phyloP scores from a whole-genome alignment of 2,113 vertebrate species.

The Gorsachius goisagi region DNA sequence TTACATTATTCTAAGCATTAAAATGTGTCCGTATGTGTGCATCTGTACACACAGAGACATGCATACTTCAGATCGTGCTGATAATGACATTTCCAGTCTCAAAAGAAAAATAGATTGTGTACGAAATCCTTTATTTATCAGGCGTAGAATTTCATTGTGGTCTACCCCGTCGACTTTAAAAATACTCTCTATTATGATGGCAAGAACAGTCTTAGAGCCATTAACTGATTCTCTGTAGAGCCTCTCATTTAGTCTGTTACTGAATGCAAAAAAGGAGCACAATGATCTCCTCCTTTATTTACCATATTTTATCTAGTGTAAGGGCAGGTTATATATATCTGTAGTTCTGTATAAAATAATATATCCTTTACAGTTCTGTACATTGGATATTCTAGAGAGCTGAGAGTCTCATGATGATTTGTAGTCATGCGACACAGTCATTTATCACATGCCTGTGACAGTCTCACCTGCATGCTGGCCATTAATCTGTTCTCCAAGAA shows the following conservation, averaged over 20 bases:
- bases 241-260: background rate
- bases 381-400: background rate
- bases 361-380: background rate
- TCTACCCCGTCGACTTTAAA: background rate
- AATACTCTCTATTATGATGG: background rate
- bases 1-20: slow-evolving; percentile 36
- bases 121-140: background rate
- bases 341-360: background rate
- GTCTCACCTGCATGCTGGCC: background rate
- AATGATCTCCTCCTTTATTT: background rate
- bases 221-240: background rate
- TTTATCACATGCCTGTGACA: background rate
- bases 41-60: slow-evolving; percentile 13
- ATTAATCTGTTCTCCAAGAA: background rate
- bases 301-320: background rate
- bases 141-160: background rate
- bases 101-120: background rate
- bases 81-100: slow-evolving; percentile 38
- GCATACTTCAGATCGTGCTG: slow-evolving; percentile 9
- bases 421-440: background rate
- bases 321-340: background rate
- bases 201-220: background rate
- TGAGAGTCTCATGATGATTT: background rate
- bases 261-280: background rate
- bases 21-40: slow-evolving; percentile 16